Evolutionary conservation across 2,888 invertebrate genomes (phyloP), one percentile per base, ranked within the genome.

Genomic region (Macaria liturata): DNA sequence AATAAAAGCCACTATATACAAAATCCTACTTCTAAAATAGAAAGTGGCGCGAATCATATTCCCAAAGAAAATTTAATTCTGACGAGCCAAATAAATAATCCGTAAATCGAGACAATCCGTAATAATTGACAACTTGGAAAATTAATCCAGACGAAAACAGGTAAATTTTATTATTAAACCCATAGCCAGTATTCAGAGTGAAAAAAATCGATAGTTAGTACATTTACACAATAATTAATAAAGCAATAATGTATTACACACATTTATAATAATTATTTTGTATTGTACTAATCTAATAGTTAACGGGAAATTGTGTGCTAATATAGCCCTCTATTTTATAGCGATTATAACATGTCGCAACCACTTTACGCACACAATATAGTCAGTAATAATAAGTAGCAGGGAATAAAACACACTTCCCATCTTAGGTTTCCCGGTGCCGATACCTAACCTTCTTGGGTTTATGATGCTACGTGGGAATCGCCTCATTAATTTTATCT

Each of bases 1-100:
- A 20, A 20, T 20, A 20, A 20, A 20, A 20, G 20, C 20, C 20
- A 20, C 20, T 1, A 3, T 37, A 3, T 6, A 37, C 7, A 37
- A 6, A 6, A 37, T 37, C 7, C 5, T 30, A 39, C 49, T 39
- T 20, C 32, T 20, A 45, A 49, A 49, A 55, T 45, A 49, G 34
- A 49, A 42, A 31, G 39, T 34, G 34, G 4, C 3, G 44, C 32
- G 5, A 44, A 44, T 44, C 9, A 44, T 44, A 6, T 37, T 37
- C 0, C 20, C 34, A 55, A 54, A 44, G 4, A 9, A 47, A 6
- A 54, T 43, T 54, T 4, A 48, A 47, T 47, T 54, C 34, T 30
- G 47, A 47, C 9, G 54, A 47, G 20, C 32, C 40, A 46, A 53
- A 32, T 46, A 42, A 48, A 2, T 43, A 54, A 54, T 34, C 48